Conservation (phyloP, 2,797 vertebrate genomes). For the Sebastiscus albofasciatus region DNA sequence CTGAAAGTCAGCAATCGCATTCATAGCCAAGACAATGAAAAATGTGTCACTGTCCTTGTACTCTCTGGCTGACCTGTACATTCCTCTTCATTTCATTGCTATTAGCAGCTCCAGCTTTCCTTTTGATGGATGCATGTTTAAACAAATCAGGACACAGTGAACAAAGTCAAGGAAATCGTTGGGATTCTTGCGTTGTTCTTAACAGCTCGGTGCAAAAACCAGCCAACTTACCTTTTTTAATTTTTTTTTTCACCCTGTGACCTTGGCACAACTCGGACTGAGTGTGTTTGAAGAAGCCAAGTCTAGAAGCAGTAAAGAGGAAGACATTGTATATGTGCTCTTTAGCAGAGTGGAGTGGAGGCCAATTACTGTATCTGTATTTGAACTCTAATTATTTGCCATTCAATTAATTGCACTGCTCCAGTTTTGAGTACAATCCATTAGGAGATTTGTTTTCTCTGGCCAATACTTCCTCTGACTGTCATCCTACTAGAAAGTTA, state of each 20-base stretch:
- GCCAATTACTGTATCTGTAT: constrained; percentile 33
- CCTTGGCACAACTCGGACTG: constrained; percentile 30
- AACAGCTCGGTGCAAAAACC: constrained; percentile 18
- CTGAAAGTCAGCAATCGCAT: constrained; percentile 51
- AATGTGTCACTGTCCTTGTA: constrained; percentile 39
- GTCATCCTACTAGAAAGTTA: constrained; percentile 3
- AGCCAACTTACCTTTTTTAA: constrained; percentile 1
- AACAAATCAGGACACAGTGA: constrained; percentile 39
- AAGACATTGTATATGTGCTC: constrained; percentile 19
- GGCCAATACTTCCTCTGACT: constrained; percentile 17
- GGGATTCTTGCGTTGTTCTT: constrained; percentile 29
- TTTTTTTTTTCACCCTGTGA: constrained; percentile 27
- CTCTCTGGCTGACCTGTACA: constrained; percentile 22
- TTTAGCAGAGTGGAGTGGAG: constrained; percentile 25
- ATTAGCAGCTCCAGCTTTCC: constrained; percentile 16
- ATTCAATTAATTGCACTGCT: constrained; percentile 47
- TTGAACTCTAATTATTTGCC: constrained; percentile 59
- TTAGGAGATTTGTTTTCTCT: constrained; percentile 17
- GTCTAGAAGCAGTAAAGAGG: constrained; percentile 11
- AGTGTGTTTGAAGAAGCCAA: constrained; percentile 34
- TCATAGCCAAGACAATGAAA: constrained; percentile 32
- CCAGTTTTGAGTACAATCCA: constrained; percentile 39
- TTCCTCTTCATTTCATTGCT: constrained; percentile 33
- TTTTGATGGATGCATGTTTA: constrained; percentile 30
- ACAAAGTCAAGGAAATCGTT: constrained; percentile 56